Percentiles rank a stretch among this genome's conserved stretches.
These are phyloP conservation scores for Halcyon leucocephala DNA, from an alignment of 2,797 vertebrate genomes.

Conservation along the genomic window DNA sequence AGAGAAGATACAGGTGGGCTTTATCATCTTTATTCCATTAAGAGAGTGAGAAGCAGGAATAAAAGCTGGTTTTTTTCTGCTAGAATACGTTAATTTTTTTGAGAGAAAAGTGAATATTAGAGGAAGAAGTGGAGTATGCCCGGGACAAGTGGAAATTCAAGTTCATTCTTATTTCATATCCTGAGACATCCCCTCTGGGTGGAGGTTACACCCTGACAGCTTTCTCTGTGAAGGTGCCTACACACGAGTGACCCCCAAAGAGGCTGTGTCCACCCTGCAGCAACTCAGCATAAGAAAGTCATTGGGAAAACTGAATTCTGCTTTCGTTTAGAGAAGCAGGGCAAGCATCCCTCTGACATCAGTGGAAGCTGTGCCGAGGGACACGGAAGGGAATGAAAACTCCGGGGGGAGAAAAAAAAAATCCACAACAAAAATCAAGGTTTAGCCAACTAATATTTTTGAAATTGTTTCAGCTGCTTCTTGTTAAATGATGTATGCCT, in stretches of 20 bases:
- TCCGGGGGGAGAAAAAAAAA: neutral
- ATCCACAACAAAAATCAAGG: neutral
- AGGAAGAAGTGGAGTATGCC: neutral
- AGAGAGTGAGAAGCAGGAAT: neutral
- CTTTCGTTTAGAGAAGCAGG: neutral
- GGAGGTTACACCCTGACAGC: neutral
- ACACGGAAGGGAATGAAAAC: neutral
- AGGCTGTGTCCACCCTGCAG: neutral
- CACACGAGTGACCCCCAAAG: neutral
- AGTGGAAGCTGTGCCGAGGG: neutral
- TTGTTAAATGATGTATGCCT: conserved; percentile 32
- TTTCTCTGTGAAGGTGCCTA: neutral
- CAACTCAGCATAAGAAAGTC: neutral
- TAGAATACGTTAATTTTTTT: neutral
- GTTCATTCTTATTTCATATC: neutral
- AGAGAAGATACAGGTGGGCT: neutral
- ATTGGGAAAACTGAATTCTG: neutral
- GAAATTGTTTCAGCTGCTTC: conserved; percentile 20
- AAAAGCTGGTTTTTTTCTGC: neutral
- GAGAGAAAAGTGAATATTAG: neutral
- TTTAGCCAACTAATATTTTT: neutral
- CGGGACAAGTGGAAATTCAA: neutral
- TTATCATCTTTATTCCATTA: neutral
- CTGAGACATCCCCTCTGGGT: neutral
- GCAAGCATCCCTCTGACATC: neutral